Evolutionary conservation across 92 coral and sea anemone species (phyloP), one percentile per base, ranked within the genome.

Genomic region (Paramuricea clavata): DNA sequence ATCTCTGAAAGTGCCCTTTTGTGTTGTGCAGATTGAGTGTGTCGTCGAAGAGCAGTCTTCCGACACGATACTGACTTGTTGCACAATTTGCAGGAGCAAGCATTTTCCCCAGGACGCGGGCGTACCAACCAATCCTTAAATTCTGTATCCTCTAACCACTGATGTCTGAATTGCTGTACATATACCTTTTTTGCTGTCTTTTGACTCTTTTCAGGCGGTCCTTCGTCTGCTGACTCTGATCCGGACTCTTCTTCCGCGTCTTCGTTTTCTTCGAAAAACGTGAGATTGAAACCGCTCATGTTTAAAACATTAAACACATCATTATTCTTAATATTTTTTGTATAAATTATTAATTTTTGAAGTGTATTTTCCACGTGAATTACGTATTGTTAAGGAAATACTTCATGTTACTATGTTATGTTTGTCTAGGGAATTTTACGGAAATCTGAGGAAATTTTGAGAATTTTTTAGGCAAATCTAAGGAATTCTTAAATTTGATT

Each of bases 1-100:
- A 19, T 35, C 43, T 30, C 17, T 28, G 74, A 15, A 68, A 68
- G 2, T 68, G 41, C 44, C 74, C n/a, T 68, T 68, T 26, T 68
- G 74, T 68, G 74, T 15, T 68, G 44, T 68, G 74, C 74, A 35
- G 74, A 68, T 68, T 68, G 42, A 68, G 42, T 68, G 74, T 68
- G 74, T 41, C 74, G 39, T 68, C 22, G 22, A 68, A 68, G 74
- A 68, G 74, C 39, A 68, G 74, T 68, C 43, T 68, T 68, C 8
- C 39, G 30, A 31, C 74, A 68, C 30, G 74, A 68, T 68, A 68
- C 42, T 68, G 74, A 27, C 43, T 68, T 68, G 42, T 35, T 68
- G n/a, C 74, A 68, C 44, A 68, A 41, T 68, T 68, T 68, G 42
- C 74, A 68, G 30, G 42, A 30, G 74, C 39, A 31, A 68, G 5